Base-by-base conservation (phyloP, 2,888 invertebrate genomes). In the Dusona sp. region DNA sequence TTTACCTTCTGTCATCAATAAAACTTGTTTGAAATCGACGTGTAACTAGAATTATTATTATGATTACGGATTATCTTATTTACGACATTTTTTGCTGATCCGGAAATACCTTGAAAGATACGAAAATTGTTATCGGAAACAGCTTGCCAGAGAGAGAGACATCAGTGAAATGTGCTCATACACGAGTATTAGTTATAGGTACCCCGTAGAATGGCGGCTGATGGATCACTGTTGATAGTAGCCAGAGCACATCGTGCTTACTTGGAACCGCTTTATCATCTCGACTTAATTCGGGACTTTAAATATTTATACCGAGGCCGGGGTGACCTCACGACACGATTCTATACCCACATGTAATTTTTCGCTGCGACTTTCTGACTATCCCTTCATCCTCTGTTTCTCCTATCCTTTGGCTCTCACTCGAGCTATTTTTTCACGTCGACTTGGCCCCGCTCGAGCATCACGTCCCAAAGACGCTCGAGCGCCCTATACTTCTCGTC, bases 251-350 rank as follows among this genome's bases (percentile, higher is more conserved):
- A 86, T 78, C 82, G 82, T 88, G 89, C 90, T 90, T 89, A 91
- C 91, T 92, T 89, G 91, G 92, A 92, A 91, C 79, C 91, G 91
- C 92, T 93, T 93, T 93, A 93, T 93, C 93, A 92, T 92, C 91
- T 90, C 90, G 90, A 91, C 90, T 93, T 93, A 92, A 93, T 93
- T 93, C 91, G 90, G 91, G 91, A 92, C 91, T 93, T 91, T 89
- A 92, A 93, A 93, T 92, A 92, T 93, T 93, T 93, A 93, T 93
- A 93, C 91, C 92, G 89, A 87, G 88, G 88, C 80, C 84, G 87
- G 89, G 91, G 92, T 92, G 92, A 93, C 92, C 92, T 92, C 91
- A 91, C 89, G 92, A 92, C 92, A 92, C 89, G 86, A 80, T 29
- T 68, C 51, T 42, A 67, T 45, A 48, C 73, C 19, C 64, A 51